Base-by-base conservation (phyloP, 2,113 vertebrate genomes). In the Gavialis gangeticus region DNA sequence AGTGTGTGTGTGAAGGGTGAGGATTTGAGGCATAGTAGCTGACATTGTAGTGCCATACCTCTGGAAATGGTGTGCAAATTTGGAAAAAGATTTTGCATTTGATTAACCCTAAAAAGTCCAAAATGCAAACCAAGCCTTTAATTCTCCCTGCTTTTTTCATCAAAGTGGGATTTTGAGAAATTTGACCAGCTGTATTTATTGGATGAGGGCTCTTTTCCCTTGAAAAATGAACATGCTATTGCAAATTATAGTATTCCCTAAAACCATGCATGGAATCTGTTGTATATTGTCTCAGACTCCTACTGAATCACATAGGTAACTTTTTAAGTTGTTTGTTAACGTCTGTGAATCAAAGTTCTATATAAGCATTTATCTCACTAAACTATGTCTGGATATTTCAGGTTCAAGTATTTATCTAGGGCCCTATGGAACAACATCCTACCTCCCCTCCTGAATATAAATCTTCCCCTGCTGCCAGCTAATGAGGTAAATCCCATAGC, bases 311-410 rank as follows among this genome's bases (percentile, higher is more conserved):
- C 21, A 17, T 81, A 67, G 86, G 60, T 64, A 86, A 88, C 84
- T 11, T 69, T 75, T 92, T 46, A 91, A 86, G 34, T 56, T 82
- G 27, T 92, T 92, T 94, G 84, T 90, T 66, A 88, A 18, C 27
- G 91, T 75, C 80, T 62, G 84, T 5, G 79, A 27, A 34, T 91
- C 78, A 90, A 84, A 58, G 66, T 86, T 85, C 56, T 94, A 10
- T 84, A 66, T 79, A 58, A 14, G 13, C n/a, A 24, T 59, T 69
- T 88, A 86, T 24, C 85, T 82, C 46, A 46, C 46, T 46, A 46
- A 46, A 46, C 46, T 46, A 46, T 46, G 9, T 46, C 46, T 46
- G 46, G 46, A 9, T 46, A 46, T 46, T 46, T 46, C 46, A 46
- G 8, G 7, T 46, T 46, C 46, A 46, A 46, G 46, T 46, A 46